phyloP scores from a whole-genome alignment of 2,888 invertebrate species.

The Ephialtes manifestator region DNA sequence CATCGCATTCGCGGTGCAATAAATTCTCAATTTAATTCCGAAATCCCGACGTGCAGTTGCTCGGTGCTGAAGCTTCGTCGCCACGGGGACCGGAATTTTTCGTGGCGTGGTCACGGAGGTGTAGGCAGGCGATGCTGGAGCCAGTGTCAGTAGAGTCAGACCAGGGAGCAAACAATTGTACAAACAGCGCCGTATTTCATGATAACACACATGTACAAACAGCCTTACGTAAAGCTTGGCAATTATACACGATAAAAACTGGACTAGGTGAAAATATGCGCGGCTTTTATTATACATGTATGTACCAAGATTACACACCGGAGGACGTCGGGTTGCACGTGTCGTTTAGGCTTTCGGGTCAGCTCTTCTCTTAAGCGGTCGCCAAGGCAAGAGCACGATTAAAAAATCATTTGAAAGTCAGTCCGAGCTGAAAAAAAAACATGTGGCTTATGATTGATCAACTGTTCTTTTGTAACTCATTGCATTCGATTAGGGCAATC shows the following conservation, averaged over 20 bases:
- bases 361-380: conserved; percentile 46
- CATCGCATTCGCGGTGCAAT: conserved; percentile 59
- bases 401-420: neutral
- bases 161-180: conserved; percentile 85
- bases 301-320: neutral
- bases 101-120: conserved; percentile 81
- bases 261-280: conserved; percentile 73
- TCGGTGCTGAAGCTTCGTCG: neutral
- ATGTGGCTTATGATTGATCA: neutral
- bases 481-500: neutral
- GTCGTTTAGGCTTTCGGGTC: conserved; percentile 40
- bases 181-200: conserved; percentile 85
- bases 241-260: conserved; percentile 80
- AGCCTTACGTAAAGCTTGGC: conserved; percentile 85
- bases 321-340: conserved; percentile 34
- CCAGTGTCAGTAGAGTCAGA: conserved; percentile 70
- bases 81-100: conserved; percentile 65
- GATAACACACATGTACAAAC: conserved; percentile 85
- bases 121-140: conserved; percentile 70
- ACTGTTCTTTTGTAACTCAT: neutral
- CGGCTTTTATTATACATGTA: conserved; percentile 40
- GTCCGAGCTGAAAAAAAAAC: neutral
- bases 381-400: neutral
- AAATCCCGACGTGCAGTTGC: conserved; percentile 68
- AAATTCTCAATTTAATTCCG: conserved; percentile 72